phyloP scores from a whole-genome alignment of 2,113 vertebrate species.

The Vimba vimba region DNA sequence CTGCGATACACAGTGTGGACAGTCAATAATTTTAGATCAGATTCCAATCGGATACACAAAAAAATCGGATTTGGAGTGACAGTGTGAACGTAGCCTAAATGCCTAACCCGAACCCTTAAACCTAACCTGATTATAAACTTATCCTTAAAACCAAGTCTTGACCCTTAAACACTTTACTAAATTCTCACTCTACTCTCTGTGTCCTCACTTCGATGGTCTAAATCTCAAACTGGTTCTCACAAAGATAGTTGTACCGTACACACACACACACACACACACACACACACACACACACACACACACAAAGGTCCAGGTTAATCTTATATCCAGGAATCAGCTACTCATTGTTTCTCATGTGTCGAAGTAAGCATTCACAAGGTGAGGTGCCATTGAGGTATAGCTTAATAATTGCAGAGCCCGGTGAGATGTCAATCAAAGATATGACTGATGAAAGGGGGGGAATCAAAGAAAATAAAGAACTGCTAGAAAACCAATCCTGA shows the following conservation, averaged over 20 bases:
- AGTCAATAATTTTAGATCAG: too few relatives aligned
- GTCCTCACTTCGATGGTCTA: too few relatives aligned
- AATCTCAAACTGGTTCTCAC: too few relatives aligned
- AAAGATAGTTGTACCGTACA: background rate
- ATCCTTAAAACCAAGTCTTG: too few relatives aligned
- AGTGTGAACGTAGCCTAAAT: too few relatives aligned
- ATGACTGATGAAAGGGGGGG: background rate
- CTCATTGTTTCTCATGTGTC: constrained; percentile 37
- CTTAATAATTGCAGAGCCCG: constrained; percentile 33
- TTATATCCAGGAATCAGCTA: constrained; percentile 9
- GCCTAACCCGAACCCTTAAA: too few relatives aligned
- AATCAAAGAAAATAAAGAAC: background rate
- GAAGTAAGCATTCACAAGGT: constrained; percentile 29
- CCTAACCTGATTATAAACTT: too few relatives aligned
- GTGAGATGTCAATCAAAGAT: constrained; percentile 12
- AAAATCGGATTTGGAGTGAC: too few relatives aligned
- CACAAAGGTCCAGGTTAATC: constrained; percentile 40
- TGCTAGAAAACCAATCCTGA: background rate
- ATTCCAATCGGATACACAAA: too few relatives aligned
- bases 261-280: background rate
- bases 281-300: constrained; percentile 10
- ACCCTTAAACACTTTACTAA: too few relatives aligned
- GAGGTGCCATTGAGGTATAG: constrained; percentile 6
- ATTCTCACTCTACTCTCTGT: too few relatives aligned
- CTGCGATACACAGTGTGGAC: too few relatives aligned